Base-by-base conservation (phyloP, 1,140 invertebrate genomes). In the Scaptomyza pallida region DNA sequence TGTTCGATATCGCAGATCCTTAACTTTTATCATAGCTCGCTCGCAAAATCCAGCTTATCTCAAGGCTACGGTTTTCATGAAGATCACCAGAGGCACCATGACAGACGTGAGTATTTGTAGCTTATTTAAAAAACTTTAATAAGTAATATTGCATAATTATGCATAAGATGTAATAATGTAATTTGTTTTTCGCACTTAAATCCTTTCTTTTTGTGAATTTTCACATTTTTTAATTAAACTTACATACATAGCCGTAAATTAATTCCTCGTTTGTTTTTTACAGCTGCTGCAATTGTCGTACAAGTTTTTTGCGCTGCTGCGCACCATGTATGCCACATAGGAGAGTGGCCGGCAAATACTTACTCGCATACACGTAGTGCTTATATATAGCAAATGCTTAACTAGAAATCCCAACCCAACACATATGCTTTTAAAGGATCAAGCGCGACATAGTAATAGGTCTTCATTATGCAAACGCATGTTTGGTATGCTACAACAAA, bases 221-320 rank as follows among this genome's bases (percentile, higher is more conserved):
- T 5, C 30, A 35, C 9, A 35, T 2, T 12, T n/a, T 40, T 30
- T 30, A 30, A 30, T 30, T 9, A 30, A 30, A 2, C 8, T 0
- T 8, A 6, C 2, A 12, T 43, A 8, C 21, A n/a, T 12, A 13
- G 26, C 17, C 12, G 15, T 45, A 41, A 19, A 19, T 41, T 17
- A 10, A 43, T 15, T 33, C 3, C 9, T 4, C 59, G 23, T 26
- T 26, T 26, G 23, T 30, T 10, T 12, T 55, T 62, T 78, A 2
- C 64, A 90, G 88, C 59, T 90, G 3, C 57, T 88, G 19, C 78
- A 90, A 48, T 55, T 82, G 37, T 89, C 88, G 6, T 88, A 88
- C 50, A 86, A 89, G 17, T 90, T 88, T 37, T 90, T 89, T 50
- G 88, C 82, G 10, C 33, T 89, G 9, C 59, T 89, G 3, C 72